These are phyloP conservation scores for Vombatus ursinus DNA, from an alignment of 2,113 vertebrate species.

Conservation along the genomic window DNA sequence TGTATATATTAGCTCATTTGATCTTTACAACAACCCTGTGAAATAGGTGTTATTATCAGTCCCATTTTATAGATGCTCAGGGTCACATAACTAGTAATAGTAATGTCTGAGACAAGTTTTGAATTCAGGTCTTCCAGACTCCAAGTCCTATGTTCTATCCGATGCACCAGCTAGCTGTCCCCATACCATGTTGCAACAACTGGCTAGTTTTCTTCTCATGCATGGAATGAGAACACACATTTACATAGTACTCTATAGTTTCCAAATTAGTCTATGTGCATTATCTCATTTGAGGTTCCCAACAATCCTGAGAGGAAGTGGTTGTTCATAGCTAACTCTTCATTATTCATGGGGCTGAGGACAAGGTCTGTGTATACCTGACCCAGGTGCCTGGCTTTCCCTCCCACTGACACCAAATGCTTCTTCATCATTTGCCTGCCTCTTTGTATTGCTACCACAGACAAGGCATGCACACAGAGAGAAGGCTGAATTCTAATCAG, in stretches of 20 bases:
- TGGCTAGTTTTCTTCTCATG: background rate
- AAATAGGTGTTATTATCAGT: background rate
- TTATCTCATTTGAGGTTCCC: background rate
- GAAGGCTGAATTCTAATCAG: background rate
- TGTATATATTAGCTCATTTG: background rate
- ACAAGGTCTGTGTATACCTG: background rate
- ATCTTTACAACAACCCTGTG: background rate
- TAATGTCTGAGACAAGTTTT: background rate
- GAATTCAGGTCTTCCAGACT: background rate
- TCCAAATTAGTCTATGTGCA: background rate
- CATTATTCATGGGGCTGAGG: background rate
- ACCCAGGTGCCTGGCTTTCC: background rate
- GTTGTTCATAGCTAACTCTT: background rate
- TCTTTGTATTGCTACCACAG: background rate
- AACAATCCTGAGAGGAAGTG: background rate
- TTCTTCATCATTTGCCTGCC: background rate
- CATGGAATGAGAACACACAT: background rate
- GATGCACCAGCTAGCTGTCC: background rate
- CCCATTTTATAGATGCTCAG: background rate
- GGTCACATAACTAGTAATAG: background rate
- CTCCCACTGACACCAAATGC: background rate
- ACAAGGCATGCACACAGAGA: background rate
- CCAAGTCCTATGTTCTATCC: background rate
- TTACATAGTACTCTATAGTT: background rate
- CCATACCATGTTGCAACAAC: background rate